Evolutionary conservation across 2,888 invertebrate genomes (phyloP), one percentile per base, ranked within the genome.

Genomic region (Teleiodes luculella): DNA sequence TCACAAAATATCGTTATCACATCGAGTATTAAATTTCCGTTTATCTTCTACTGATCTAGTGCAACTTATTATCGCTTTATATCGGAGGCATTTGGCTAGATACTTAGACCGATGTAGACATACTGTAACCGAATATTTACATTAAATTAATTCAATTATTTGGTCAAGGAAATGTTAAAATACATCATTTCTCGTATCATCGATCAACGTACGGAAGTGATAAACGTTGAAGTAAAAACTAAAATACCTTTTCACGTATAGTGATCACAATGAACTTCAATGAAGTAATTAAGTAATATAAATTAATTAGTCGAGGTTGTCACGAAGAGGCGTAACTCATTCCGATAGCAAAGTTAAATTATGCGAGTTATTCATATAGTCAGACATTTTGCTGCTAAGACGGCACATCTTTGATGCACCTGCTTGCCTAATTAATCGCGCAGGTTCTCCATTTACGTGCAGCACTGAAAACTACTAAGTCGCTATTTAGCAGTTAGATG

Each of bases 341-440:
- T 46, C 31, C 31, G 13, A 13, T 2, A 31, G 46, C 46, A 30
- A 51, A 51, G 16, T 51, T 39, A 51, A 51, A 51, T 51, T 51
- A 51, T 41, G 30, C 51, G 39, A 51, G 51, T 51, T 51, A 39
- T 51, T 51, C 39, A 51, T 51, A 51, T 41, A 39, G 30, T 31
- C 30, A 13, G 51, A 30, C 41, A 24, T 51, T 28, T 41, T 51
- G 39, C 51, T 20, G 41, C 41, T 39, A 51, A 39, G 31, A 41
- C 39, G 51, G 51, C 41, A 51, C 51, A 51, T 51, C 64, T 70
- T 70, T 69, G 64, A 64, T 75, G 71, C 77, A 77, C 77, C 76
- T 78, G 76, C 65, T 64, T 66, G 61, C 67, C 66, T 74, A 71
- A 76, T 78, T 75, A 75, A 75, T 76, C 62, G 63, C 63, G 70